A percentile compares a stretch with the other conserved stretches of the same genome.
phyloP scores from a whole-genome alignment of 2,797 vertebrate genomes.

The Sciurus vulgaris region DNA sequence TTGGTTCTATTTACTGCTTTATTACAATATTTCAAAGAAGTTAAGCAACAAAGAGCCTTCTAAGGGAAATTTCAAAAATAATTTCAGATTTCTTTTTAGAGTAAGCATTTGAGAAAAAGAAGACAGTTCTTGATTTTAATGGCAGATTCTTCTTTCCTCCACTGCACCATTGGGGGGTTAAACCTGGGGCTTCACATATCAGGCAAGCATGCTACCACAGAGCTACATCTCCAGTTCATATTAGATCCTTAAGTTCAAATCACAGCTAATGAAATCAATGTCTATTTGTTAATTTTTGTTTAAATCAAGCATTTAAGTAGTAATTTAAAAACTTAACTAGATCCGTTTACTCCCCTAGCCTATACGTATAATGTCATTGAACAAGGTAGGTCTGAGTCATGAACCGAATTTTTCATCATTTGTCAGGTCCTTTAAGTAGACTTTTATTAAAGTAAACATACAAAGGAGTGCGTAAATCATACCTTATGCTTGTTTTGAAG shows the following conservation, averaged over 20 bases:
- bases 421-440: not conserved
- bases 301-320: not conserved
- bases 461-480: not conserved
- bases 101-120: conserved; percentile 17
- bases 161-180: too few relatives aligned
- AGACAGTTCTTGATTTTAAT: conserved; percentile 49
- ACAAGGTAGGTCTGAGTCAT: not conserved
- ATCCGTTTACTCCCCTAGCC: not conserved
- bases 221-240: not conserved
- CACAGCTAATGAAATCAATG: not conserved
- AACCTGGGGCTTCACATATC: not conserved
- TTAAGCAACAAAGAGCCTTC: not conserved
- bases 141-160: not conserved
- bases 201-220: not conserved
- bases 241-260: conserved; percentile 1
- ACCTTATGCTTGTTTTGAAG: not conserved
- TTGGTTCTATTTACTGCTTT: not conserved
- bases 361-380: not conserved
- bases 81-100: conserved; percentile 44
- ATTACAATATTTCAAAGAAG: conserved; percentile 20
- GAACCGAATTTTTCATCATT: conserved; percentile 54
- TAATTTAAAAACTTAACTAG: conserved; percentile 28
- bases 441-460: not conserved
- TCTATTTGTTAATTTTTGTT: not conserved
- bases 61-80: conserved; percentile 34